Base-by-base conservation (phyloP, 2,888 invertebrate genomes). In the Drosophila cognata region DNA sequence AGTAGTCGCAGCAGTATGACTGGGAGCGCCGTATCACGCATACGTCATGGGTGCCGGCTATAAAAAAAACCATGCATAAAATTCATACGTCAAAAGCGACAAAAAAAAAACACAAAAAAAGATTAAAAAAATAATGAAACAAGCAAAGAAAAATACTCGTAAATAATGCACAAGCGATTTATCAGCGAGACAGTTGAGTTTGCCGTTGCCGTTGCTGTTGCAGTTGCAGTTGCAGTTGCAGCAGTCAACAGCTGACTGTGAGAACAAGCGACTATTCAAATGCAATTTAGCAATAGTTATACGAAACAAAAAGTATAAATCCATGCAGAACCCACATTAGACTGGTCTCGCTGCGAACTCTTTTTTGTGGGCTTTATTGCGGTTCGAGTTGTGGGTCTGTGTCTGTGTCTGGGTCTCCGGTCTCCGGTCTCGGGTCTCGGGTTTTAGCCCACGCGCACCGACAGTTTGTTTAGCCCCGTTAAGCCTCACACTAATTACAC, bases 401-500 rank as follows among this genome's bases (percentile, higher is more conserved):
- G 21, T n/a, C 41, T 43, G 56, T 18, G 18, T 51, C 11, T 52
- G 18, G 59, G 25, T 58, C 16, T 46, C 18, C 21, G 50, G 48
- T 67, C 56, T 68, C 65, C 60, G 43, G 1, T 25, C 36, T 46
- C 64, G 64, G 58, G 36, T 67, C 58, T 68, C 63, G 63, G 53
- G 59, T 57, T 68, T 63, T 63, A 51, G 70, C 71, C 69, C 84
- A 81, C 84, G 53, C 55, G 48, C 36, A 31, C 52, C 51, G 79
- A 70, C 84, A 70, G 88, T 87, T 84, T 81, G 88, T 71, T 85
- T 85, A 81, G 85, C 79, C 88, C 71, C 79, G 79, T 69, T 85
- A 85, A 85, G 88, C 86, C 88, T 65, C 86, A 84, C 84, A 85
- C 85, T 85, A 85, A 85, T 85, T 85, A 80, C 86, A 85, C 84